Evolutionary conservation across 2,113 vertebrate genomes (phyloP), one percentile per base, ranked within the genome.

Genomic region (Polyodon spathula): DNA sequence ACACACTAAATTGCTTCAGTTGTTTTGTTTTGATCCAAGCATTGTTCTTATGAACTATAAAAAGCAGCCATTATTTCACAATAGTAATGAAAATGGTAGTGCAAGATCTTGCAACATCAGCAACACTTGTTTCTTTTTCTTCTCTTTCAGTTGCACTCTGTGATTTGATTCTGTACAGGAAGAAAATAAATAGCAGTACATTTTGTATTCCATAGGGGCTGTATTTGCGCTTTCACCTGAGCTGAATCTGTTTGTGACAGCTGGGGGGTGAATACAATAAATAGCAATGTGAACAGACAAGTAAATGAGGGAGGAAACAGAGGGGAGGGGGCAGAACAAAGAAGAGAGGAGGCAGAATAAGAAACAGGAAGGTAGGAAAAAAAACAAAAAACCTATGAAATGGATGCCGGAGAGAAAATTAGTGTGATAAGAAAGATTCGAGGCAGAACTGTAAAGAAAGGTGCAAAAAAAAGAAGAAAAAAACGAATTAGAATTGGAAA

Each of bases 221-320:
- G 51, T 57, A 64, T 37, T 53, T 64, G 63, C 46, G 41, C 59
- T 38, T 38, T 41, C 58, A 59, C 56, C 62, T 64, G 62, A 50
- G 57, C 48, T 38, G 48, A 64, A 50, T 44, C 43, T 39, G 44
- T 52, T 38, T 42, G 40, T 51, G 62, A 37, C 39, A 64, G 37
- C 40, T 43, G 40, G 41, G 48, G 46, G 46, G 43, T 37, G 10
- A 40, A 6, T 15, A 46, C 5, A 39, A 38, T 42, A 27, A 42
- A 48, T 53, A 37, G 37, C 46, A 15, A 64, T 58, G n/a, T n/a
- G n/a, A n/a, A n/a, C n/a, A n/a, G 54, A 56, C 40, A 43, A 12
- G 40, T n/a, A 41, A 42, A 37, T n/a, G n/a, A n/a, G n/a, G 10
- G 8, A n/a, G n/a, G n/a, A n/a, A n/a, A n/a, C n/a, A n/a, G n/a